Evolutionary conservation across 2,797 vertebrate genomes (phyloP).

Genomic region (Natrix natrix): DNA sequence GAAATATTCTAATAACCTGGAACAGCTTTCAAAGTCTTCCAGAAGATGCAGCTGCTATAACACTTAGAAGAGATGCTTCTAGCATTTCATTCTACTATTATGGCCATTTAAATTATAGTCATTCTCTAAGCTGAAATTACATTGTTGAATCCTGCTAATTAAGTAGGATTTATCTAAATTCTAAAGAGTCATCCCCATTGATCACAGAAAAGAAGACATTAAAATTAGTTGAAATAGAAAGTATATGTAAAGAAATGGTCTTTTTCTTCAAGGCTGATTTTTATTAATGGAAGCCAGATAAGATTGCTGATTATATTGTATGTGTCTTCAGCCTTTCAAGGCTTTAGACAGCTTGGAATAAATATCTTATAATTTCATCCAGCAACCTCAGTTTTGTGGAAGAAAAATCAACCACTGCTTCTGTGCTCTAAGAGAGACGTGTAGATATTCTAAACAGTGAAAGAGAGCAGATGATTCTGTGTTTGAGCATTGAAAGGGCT

Average conservation of each 20-base stretch:
- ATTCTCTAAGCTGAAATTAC: not conserved
- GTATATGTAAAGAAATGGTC: not conserved
- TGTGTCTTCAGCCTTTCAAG: not conserved
- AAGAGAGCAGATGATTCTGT: not conserved
- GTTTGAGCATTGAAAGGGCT: not conserved
- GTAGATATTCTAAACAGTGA: not conserved
- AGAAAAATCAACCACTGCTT: not conserved
- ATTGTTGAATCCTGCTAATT: constrained; percentile 5
- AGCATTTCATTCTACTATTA: not conserved
- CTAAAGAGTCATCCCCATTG: not conserved
- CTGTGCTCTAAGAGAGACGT: not conserved
- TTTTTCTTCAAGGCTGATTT: not conserved
- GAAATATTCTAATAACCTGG: not conserved
- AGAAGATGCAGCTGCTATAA: not conserved
- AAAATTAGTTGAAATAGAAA: not conserved
- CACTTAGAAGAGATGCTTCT: not conserved
- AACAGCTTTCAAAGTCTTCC: not conserved
- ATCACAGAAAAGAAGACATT: not conserved
- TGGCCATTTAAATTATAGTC: not conserved
- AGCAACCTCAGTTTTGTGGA: not conserved
- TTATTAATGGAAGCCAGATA: not conserved
- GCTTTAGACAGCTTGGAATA: not conserved
- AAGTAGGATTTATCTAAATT: not conserved
- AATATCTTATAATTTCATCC: not conserved
- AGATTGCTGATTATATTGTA: not conserved